Evolutionary conservation across 30 jellyfish, hydroid and myxozoan genomes (phyloP).

Genomic region (Aurelia aurita complex sp. Pacific): DNA sequence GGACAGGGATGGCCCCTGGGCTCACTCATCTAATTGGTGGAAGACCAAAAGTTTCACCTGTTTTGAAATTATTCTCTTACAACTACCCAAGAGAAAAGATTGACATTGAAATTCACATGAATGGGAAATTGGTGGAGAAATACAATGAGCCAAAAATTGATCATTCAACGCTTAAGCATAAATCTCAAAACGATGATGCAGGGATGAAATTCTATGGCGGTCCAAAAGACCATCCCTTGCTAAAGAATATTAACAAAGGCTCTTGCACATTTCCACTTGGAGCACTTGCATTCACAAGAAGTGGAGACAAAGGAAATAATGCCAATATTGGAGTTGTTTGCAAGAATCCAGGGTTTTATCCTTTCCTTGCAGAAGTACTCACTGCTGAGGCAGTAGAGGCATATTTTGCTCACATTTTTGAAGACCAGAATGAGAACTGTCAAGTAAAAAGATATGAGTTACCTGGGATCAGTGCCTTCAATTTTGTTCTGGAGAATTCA

Average conservation of each 20-base stretch:
- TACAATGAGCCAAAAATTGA: slow-evolving; percentile 31
- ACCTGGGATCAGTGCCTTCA: slow-evolving; percentile 93
- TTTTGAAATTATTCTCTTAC: slow-evolving; percentile 68
- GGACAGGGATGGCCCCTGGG: slow-evolving; percentile 99
- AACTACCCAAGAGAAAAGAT: slow-evolving; percentile 71
- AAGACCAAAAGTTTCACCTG: slow-evolving; percentile 94
- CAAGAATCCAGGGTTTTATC: slow-evolving; percentile 83
- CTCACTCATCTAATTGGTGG: slow-evolving; percentile 92
- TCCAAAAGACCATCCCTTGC: slow-evolving; percentile 3
- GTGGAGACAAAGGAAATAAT: slow-evolving; percentile 93
- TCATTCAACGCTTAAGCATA: not conserved
- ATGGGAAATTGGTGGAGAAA: slow-evolving; percentile 75
- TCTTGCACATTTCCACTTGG: slow-evolving; percentile 86
- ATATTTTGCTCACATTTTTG: slow-evolving; percentile 82
- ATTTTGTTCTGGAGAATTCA: slow-evolving; percentile 84
- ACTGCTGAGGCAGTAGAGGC: slow-evolving; percentile 83
- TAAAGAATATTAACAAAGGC: slow-evolving; percentile 60
- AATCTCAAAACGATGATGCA: not conserved
- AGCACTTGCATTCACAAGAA: slow-evolving; percentile 89
- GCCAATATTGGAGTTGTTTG: slow-evolving; percentile 94
- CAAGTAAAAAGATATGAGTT: slow-evolving; percentile 75
- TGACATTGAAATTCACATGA: slow-evolving; percentile 70
- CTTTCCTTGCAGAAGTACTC: slow-evolving; percentile 68
- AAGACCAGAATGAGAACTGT: slow-evolving; percentile 30
- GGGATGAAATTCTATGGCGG: not conserved